Evolutionary conservation across 2,113 vertebrate species (phyloP).

Genomic region (Dasyprocta punctata): DNA sequence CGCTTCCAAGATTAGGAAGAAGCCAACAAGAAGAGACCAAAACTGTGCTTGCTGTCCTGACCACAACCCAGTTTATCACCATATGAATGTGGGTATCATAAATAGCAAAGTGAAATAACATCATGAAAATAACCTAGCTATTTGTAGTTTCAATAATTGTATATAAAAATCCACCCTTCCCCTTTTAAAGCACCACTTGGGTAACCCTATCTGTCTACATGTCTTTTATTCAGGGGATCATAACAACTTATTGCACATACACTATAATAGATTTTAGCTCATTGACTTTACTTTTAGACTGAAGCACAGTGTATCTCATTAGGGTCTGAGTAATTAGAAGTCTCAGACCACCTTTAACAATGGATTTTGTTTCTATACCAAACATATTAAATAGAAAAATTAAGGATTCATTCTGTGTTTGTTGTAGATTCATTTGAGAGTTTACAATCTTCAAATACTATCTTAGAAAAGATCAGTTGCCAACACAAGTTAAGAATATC

Average conservation of each 20-base stretch:
- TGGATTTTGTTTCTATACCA: neutral
- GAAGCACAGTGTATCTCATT: neutral
- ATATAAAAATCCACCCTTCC: neutral
- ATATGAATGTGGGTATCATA: neutral
- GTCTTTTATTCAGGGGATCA: neutral
- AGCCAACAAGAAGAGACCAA: neutral
- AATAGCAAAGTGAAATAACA: neutral
- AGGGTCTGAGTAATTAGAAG: neutral
- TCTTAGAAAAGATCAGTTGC: neutral
- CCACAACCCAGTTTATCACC: neutral
- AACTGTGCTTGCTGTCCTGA: neutral
- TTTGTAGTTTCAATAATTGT: neutral
- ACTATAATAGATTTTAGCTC: neutral
- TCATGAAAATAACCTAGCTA: neutral
- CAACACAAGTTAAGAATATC: neutral
- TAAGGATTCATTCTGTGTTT: neutral
- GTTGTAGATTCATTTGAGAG: neutral
- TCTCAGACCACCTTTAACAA: neutral
- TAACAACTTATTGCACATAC: neutral
- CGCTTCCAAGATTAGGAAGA: neutral
- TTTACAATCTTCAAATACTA: constrained; percentile 23
- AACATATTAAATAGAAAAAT: neutral
- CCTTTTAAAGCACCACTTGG: neutral
- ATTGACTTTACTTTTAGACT: neutral
- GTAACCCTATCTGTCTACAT: neutral